phyloP scores from a whole-genome alignment of 2,888 invertebrate genomes.

The Eucera pruinosa region DNA sequence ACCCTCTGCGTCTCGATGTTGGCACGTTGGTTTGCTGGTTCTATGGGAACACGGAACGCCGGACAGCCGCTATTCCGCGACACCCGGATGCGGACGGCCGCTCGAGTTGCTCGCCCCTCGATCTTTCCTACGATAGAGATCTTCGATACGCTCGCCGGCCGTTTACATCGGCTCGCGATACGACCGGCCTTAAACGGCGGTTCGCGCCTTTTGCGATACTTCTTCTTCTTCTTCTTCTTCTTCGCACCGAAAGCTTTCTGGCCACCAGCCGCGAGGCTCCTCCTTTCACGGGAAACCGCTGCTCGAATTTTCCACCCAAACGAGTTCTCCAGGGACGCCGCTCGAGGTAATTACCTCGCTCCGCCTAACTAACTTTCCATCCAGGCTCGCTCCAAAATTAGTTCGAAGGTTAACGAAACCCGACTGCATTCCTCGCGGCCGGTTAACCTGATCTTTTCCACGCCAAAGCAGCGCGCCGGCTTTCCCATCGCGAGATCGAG shows the following conservation, averaged over 20 bases:
- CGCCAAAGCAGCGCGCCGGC: too few species aligned
- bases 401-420: not conserved
- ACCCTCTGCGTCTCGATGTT: not conserved
- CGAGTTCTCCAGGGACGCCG: not conserved
- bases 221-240: conserved; percentile 42
- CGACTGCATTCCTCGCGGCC: too few species aligned
- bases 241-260: conserved; percentile 33
- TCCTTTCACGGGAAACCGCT: conserved; percentile 18
- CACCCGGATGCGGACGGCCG: conserved; percentile 54
- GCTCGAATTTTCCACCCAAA: not conserved
- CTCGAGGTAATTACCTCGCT: not conserved
- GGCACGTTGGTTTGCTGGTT: conserved; percentile 22
- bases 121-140: conserved; percentile 60
- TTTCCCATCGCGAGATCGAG: too few species aligned
- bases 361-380: too few species aligned
- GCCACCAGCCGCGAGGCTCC: not conserved
- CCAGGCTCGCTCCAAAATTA: not conserved
- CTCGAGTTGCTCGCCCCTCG: conserved; percentile 49
- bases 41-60: conserved; percentile 45
- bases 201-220: conserved; percentile 16
- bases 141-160: conserved; percentile 46
- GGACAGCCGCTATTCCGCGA: conserved; percentile 57
- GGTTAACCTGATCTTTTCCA: too few species aligned
- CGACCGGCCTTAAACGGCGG: conserved; percentile 40
- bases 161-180: conserved; percentile 51